Conservation (phyloP, 2,888 invertebrate genomes). For the Venustoraphidia nigricollis region DNA sequence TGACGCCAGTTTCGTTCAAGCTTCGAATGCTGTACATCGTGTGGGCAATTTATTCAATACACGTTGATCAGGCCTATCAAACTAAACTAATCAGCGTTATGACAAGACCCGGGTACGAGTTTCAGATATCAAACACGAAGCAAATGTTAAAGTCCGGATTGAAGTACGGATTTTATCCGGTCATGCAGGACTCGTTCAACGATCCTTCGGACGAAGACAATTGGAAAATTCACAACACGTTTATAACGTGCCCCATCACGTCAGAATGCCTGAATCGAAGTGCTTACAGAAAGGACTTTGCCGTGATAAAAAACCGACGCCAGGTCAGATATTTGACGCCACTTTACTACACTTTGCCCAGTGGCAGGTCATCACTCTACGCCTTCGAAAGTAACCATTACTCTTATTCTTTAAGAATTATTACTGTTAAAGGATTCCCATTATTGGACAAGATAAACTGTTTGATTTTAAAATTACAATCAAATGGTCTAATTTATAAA, state of each 20-base stretch:
- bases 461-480: not conserved
- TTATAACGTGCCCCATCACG: not conserved
- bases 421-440: constrained; percentile 1
- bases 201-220: not conserved
- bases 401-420: not conserved
- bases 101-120: constrained; percentile 32
- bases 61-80: constrained; percentile 35
- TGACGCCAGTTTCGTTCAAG: constrained; percentile 29
- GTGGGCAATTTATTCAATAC: constrained; percentile 33
- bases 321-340: not conserved
- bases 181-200: not conserved
- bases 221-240: not conserved
- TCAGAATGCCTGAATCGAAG: constrained; percentile 2
- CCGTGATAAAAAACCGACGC: not conserved
- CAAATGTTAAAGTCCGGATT: constrained; percentile 31
- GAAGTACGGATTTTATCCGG: constrained; percentile 25
- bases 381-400: not conserved
- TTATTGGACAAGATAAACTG: not conserved
- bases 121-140: constrained; percentile 33
- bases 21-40: constrained; percentile 35
- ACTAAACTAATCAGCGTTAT: constrained; percentile 39
- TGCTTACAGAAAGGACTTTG: not conserved
- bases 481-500: not conserved
- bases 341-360: not conserved
- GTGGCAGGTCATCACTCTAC: not conserved